These are phyloP conservation scores for Muschampia plurimacula DNA, from an alignment of 2,888 invertebrate species.

Conservation along the genomic window DNA sequence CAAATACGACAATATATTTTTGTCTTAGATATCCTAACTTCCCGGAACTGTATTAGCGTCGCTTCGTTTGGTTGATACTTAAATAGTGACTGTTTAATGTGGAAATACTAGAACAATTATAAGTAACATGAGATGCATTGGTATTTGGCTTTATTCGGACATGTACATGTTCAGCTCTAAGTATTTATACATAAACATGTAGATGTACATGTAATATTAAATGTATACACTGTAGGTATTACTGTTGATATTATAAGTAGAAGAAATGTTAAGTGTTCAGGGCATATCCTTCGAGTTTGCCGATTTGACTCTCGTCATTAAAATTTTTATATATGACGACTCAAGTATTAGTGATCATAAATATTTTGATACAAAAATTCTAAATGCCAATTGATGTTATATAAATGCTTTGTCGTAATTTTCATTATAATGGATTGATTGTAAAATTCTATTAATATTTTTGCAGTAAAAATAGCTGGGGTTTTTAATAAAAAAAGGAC, in stretches of 20 bases:
- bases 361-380: conserved; percentile 62
- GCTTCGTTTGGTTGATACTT: conserved; percentile 48
- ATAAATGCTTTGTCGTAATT: background rate
- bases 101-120: conserved; percentile 61
- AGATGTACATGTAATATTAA: conserved; percentile 47
- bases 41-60: conserved; percentile 46
- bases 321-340: conserved; percentile 40
- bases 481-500: too few species aligned
- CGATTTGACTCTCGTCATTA: conserved; percentile 54
- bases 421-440: background rate
- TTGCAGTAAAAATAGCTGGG: too few species aligned
- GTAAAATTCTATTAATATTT: too few species aligned
- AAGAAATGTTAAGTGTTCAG: conserved; percentile 74
- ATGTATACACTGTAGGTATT: conserved; percentile 64
- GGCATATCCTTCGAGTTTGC: conserved; percentile 66
- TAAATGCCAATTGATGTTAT: conserved; percentile 13
- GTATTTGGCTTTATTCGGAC: conserved; percentile 86
- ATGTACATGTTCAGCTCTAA: conserved; percentile 82
- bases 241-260: conserved; percentile 62
- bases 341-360: conserved; percentile 59
- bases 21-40: conserved; percentile 37
- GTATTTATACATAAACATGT: conserved; percentile 67
- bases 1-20: background rate
- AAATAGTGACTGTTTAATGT: conserved; percentile 52
- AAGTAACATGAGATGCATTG: conserved; percentile 85